Percentiles rank a stretch among this genome's conserved stretches.
These are phyloP conservation scores for Cydia splendana DNA, from an alignment of 1,140 invertebrate genomes.

Conservation along the genomic window DNA sequence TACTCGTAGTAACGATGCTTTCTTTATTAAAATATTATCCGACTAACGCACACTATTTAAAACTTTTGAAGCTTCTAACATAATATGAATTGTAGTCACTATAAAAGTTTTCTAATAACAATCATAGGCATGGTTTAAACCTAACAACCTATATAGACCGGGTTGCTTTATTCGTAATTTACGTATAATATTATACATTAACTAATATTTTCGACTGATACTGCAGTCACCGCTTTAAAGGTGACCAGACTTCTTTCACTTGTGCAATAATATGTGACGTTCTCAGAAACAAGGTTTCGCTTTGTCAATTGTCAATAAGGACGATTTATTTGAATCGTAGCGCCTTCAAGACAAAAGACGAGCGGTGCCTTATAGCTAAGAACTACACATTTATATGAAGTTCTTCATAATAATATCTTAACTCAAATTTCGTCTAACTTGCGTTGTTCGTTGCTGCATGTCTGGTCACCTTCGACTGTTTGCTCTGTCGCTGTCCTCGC, in stretches of 20 bases:
- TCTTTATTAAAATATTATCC: too few relatives aligned
- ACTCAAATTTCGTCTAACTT: constrained; percentile 30
- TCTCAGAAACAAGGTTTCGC: not conserved
- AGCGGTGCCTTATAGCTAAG: not conserved
- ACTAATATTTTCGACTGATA: constrained; percentile 50
- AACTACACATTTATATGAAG: constrained; percentile 6
- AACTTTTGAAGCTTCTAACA: not conserved
- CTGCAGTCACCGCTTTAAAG: constrained; percentile 71
- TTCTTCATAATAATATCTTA: not conserved
- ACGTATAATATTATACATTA: constrained; percentile 41
- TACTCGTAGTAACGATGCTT: not conserved
- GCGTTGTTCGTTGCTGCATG: constrained; percentile 73
- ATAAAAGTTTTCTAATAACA: not conserved
- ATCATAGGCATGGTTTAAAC: constrained; percentile 60
- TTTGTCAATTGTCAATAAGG: not conserved
- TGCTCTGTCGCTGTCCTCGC: constrained; percentile 48
- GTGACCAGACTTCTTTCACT: constrained; percentile 70
- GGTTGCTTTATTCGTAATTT: constrained; percentile 58
- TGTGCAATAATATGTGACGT: constrained; percentile 34
- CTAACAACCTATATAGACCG: constrained; percentile 70
- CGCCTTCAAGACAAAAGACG: not conserved
- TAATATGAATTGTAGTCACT: not conserved
- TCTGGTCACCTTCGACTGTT: constrained; percentile 73
- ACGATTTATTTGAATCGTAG: not conserved
- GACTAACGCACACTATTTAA: not conserved